Conservation (phyloP, 1,140 invertebrate genomes). For the Ceratosolen solmsi region DNA sequence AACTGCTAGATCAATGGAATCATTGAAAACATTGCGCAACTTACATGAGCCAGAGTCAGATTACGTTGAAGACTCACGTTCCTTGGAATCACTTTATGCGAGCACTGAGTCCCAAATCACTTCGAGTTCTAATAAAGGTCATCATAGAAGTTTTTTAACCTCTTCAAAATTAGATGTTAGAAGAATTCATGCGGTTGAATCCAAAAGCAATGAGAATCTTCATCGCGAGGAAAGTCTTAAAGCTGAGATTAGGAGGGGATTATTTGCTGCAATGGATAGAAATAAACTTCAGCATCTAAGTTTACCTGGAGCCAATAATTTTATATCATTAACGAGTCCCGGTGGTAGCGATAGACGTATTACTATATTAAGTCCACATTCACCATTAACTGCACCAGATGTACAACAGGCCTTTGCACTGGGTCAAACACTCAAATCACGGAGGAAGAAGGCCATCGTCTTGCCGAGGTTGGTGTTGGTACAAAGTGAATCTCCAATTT, state of each 20-base stretch:
- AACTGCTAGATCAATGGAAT: slow-evolving; percentile 80
- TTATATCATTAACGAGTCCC: slow-evolving; percentile 72
- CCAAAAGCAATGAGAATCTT: slow-evolving; percentile 76
- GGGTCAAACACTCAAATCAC: slow-evolving; percentile 75
- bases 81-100: slow-evolving; percentile 65
- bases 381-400: slow-evolving; percentile 77
- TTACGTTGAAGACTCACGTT: slow-evolving; percentile 67
- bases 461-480: slow-evolving; percentile 83
- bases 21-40: slow-evolving; percentile 65
- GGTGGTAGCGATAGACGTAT: slow-evolving; percentile 77
- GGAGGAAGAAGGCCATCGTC: slow-evolving; percentile 82
- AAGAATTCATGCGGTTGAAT: slow-evolving; percentile 73
- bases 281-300: slow-evolving; percentile 80
- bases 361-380: slow-evolving; percentile 84
- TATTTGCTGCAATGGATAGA: slow-evolving; percentile 79
- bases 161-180: slow-evolving; percentile 79
- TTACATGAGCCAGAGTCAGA: slow-evolving; percentile 67
- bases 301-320: slow-evolving; percentile 78
- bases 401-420: slow-evolving; percentile 76
- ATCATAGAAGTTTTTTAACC: slow-evolving; percentile 76
- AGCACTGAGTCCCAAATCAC: slow-evolving; percentile 72
- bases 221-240: slow-evolving; percentile 76
- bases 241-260: slow-evolving; percentile 78
- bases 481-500: slow-evolving; percentile 80
- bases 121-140: slow-evolving; percentile 59